Evolutionary conservation across 2,113 vertebrate genomes (phyloP), one percentile per base, ranked within the genome.

Genomic region (Camelus dromedarius): DNA sequence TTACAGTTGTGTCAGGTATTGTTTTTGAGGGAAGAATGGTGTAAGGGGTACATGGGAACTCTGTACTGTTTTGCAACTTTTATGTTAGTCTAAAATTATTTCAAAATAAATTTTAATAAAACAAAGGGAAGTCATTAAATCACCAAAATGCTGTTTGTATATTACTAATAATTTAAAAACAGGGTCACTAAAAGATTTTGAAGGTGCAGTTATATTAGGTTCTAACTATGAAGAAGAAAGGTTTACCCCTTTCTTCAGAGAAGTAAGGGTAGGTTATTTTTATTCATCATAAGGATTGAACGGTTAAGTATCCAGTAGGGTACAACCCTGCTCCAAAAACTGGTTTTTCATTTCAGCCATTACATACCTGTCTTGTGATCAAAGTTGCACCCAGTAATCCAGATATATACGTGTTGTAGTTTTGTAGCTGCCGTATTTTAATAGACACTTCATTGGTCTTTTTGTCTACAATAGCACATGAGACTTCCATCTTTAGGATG

Each of bases 271-370:
- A 42, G 12, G 64, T 62, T 72, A 35, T 56, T 80, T 94, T 88
- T 76, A 96, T 52, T 96, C 64, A 56, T 80, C n/a, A 54, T 92
- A 52, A 89, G 52, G n/a, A 69, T 70, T 50, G 72, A 79, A 90
- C 75, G 35, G 4, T 81, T 81, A 48, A 18, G 35, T 85, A 86
- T 62, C 46, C 19, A 70, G 16, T 58, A 26, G 14, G 62, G 46
- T 18, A 76, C 60, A 81, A 38, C 38, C 30, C n/a, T 86, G 35
- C n/a, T 84, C 24, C 52, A 8, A 88, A 91, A 88, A 72, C 58
- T 66, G 26, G 42, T 30, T 52, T 85, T 87, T 80, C 46, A 56
- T 76, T 87, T 96, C 82, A 56, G 12, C 35, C 32, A 50, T 93
- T 24, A 42, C 48, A 75, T 91, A 20, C 72, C 54, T 93, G 16